phyloP scores from a whole-genome alignment of 1,140 invertebrate species.

The Eriosoma lanigerum region DNA sequence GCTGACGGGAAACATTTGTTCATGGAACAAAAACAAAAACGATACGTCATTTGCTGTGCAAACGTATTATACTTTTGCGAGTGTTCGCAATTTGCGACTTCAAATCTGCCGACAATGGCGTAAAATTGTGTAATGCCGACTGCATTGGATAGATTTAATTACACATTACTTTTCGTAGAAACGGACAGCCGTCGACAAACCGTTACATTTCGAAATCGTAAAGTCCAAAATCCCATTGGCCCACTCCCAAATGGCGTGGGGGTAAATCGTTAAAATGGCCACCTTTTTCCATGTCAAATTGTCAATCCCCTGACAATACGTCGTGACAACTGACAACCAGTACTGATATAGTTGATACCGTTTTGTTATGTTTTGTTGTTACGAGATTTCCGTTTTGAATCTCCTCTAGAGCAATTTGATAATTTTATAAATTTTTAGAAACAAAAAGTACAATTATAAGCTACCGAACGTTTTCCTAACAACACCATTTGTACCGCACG shows the following conservation, averaged over 20 bases:
- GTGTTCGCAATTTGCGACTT: too few relatives aligned
- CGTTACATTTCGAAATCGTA: constrained; percentile 25
- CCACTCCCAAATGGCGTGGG: not conserved
- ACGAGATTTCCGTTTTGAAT: not conserved
- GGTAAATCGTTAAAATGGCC: constrained; percentile 37
- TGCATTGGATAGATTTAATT: too few relatives aligned
- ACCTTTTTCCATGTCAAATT: constrained; percentile 29
- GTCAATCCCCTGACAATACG: not conserved
- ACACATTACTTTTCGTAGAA: too few relatives aligned
- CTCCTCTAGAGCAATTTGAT: too few relatives aligned
- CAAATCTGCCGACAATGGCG: too few relatives aligned
- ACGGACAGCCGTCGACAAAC: not conserved
- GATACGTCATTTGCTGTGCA: too few relatives aligned
- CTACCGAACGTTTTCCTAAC: too few relatives aligned
- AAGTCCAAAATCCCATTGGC: constrained; percentile 9
- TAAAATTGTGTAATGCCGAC: too few relatives aligned
- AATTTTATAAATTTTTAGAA: too few relatives aligned
- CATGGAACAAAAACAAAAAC: constrained; percentile 22
- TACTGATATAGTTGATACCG: constrained; percentile 10
- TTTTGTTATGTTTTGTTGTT: not conserved
- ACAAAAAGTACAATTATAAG: too few relatives aligned
- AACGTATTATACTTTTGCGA: too few relatives aligned
- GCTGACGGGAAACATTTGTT: not conserved
- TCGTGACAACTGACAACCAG: not conserved
- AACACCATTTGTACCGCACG: not conserved